Percentiles rank a stretch among this genome's conserved stretches.
These are phyloP conservation scores for Oligia latruncula DNA, from an alignment of 2,888 invertebrate species.

Conservation along the genomic window DNA sequence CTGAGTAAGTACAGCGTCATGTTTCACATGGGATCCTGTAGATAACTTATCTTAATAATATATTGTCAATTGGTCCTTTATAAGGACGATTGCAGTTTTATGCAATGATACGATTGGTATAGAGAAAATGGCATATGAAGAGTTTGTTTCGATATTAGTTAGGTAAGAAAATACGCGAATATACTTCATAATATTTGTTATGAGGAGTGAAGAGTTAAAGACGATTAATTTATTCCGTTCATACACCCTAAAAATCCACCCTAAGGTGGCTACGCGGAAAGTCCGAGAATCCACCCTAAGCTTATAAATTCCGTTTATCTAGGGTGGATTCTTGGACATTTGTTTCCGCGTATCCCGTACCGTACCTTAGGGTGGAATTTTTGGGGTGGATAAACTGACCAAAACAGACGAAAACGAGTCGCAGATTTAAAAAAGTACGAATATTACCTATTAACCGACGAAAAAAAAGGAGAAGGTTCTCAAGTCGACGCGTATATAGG, in stretches of 20 bases:
- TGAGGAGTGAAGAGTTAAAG: not conserved
- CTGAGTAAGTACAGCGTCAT: not conserved
- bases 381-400: too few relatives aligned
- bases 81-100: not conserved
- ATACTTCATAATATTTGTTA: not conserved
- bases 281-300: too few relatives aligned
- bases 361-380: too few relatives aligned
- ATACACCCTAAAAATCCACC: too few relatives aligned
- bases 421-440: not conserved
- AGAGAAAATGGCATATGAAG: not conserved
- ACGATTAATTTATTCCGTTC: not conserved
- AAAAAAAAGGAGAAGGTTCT: too few relatives aligned
- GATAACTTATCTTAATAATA: not conserved
- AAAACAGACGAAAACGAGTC: not conserved
- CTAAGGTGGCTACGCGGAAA: too few relatives aligned
- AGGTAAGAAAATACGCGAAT: not conserved
- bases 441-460: too few relatives aligned
- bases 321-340: too few relatives aligned
- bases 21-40: not conserved
- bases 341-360: too few relatives aligned
- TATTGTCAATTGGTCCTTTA: not conserved
- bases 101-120: not conserved
- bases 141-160: constrained; percentile 5
- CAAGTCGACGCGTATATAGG: too few relatives aligned
- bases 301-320: too few relatives aligned